These are phyloP conservation scores for Phrynosoma blainvillii DNA, from an alignment of 2,113 vertebrate species.

Conservation along the genomic window DNA sequence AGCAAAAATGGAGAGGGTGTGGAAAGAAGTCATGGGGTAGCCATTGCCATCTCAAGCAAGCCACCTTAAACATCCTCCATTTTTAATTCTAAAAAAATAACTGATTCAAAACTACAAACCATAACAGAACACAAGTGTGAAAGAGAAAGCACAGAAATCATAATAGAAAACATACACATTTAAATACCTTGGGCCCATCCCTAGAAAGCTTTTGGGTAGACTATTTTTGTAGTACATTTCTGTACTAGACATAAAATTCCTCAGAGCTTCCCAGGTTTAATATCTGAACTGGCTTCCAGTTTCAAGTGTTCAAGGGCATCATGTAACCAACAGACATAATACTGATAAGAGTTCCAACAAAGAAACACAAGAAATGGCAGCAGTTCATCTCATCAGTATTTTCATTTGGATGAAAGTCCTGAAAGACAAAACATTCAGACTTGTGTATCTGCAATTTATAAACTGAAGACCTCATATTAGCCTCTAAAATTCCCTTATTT, in stretches of 20 bases:
- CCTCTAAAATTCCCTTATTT: not conserved
- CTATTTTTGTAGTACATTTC: not conserved
- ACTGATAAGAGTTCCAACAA: not conserved
- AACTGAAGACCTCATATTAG: not conserved
- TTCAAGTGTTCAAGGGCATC: constrained; percentile 13
- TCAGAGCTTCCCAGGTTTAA: constrained; percentile 1
- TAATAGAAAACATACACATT: constrained; percentile 5
- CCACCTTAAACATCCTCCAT: not conserved
- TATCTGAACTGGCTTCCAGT: constrained; percentile 8
- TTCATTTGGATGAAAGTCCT: constrained; percentile 9
- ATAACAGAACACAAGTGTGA: constrained; percentile 17
- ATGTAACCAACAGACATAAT: constrained; percentile 38
- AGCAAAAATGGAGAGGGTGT: not conserved
- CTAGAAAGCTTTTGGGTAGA: constrained; percentile 12
- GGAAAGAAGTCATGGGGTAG: not conserved
- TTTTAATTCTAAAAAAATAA: constrained; percentile 41
- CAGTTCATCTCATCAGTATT: constrained; percentile 35
- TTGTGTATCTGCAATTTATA: constrained; percentile 1
- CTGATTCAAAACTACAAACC: constrained; percentile 30
- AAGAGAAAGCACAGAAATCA: constrained; percentile 49
- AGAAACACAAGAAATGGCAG: constrained; percentile 1
- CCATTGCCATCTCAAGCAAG: not conserved
- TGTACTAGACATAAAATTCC: not conserved
- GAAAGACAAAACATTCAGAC: constrained; percentile 35
- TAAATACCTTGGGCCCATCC: constrained; percentile 28